Evolutionary conservation across 2,888 invertebrate genomes (phyloP).

Genomic region (Drosophila flavopinicola): DNA sequence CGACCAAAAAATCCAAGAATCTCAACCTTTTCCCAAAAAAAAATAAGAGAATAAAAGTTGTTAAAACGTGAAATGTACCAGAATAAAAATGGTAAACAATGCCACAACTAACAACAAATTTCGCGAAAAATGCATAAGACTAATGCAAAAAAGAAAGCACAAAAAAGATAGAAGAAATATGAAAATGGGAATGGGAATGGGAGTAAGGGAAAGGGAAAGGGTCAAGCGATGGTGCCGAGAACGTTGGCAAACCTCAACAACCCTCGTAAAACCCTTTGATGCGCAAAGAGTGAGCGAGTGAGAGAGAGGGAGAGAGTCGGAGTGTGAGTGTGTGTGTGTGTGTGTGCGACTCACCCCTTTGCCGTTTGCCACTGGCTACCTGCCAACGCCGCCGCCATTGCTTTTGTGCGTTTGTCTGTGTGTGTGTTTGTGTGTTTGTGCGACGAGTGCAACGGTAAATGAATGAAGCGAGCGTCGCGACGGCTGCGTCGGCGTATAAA

Average conservation of each 20-base stretch:
- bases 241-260: conserved; percentile 38
- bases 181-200: conserved; percentile 1
- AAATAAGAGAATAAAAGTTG: conserved; percentile 4
- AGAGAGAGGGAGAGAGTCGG: neutral
- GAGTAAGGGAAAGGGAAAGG: conserved; percentile 11
- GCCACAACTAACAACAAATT: conserved; percentile 34
- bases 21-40: neutral
- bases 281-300: conserved; percentile 1
- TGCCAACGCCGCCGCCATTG: conserved; percentile 46
- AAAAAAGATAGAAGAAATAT: neutral
- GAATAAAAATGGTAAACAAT: conserved; percentile 40
- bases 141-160: conserved; percentile 42
- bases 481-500: conserved; percentile 74
- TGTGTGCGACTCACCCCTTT: conserved; percentile 51
- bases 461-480: conserved; percentile 34
- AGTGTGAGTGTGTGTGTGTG: neutral
- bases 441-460: conserved; percentile 47
- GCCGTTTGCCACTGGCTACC: conserved; percentile 41
- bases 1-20: neutral
- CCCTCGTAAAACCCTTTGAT: conserved; percentile 75
- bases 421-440: neutral
- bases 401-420: conserved; percentile 11
- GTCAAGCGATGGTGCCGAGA: conserved; percentile 21
- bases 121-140: conserved; percentile 65
- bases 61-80: conserved; percentile 8